Percentiles rank a stretch among this genome's conserved stretches.
Evolutionary conservation across 2,797 vertebrate genomes (phyloP).

Genomic region (Lithobates sylvaticus): DNA sequence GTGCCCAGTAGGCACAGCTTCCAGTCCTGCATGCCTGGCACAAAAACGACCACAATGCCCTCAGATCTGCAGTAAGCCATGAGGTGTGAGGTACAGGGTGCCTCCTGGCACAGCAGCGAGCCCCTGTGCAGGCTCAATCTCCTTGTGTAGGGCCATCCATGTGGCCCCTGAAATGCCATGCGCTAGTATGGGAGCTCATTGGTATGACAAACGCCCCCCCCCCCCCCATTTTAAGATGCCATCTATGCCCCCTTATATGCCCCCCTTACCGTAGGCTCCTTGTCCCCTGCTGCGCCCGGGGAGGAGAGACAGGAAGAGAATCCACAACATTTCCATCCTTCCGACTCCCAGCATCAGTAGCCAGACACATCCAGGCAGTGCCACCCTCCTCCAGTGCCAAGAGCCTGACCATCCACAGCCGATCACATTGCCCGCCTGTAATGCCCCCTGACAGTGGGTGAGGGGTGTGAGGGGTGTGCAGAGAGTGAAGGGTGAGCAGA

Average conservation of each 20-base stretch:
- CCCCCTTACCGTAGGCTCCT: constrained; percentile 80
- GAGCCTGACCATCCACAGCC: not conserved
- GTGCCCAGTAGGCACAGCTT: no score
- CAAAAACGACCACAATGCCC: no score
- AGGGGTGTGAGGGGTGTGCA: no score
- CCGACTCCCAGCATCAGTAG: constrained; percentile 72
- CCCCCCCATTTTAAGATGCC: not conserved
- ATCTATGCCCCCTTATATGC: no score
- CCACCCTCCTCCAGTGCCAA: not conserved
- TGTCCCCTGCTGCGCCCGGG: constrained; percentile 75
- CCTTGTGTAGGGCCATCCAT: no score
- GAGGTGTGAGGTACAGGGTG: not conserved
- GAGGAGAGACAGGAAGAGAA: constrained; percentile 76
- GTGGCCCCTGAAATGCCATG: no score
- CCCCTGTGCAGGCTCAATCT: no score
- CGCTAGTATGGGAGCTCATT: no score
- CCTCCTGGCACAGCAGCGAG: no score
- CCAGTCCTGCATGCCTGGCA: no score
- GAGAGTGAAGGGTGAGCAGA: not conserved
- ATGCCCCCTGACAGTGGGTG: no score
- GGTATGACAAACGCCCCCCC: not conserved
- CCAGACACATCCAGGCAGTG: not conserved
- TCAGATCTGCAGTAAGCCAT: not conserved
- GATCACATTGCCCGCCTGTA: not conserved
- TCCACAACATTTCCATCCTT: constrained; percentile 79